Evolutionary conservation across 2,888 invertebrate genomes (phyloP), one percentile per base, ranked within the genome.

Genomic region (Strigamia maritima): DNA sequence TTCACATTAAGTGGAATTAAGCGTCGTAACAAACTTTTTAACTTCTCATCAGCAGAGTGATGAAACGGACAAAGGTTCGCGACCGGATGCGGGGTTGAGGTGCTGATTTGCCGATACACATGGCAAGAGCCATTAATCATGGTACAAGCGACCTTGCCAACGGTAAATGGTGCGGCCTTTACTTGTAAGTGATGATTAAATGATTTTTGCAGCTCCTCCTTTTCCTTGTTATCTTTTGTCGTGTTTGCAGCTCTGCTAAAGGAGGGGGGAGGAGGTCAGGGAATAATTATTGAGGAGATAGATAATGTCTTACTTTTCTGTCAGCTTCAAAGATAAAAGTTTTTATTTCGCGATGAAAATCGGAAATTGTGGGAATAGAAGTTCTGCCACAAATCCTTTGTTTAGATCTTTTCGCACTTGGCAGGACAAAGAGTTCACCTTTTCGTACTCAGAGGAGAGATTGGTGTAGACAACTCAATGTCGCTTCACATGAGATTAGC

Each of bases 161-260:
- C 49, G 49, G 49, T 49, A 49, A 49, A 49, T 49, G 49, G 49
- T n/a, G 49, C 49, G 49, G 49, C 49, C 49, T 49, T 49, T 49
- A 49, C 49, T 49, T 49, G 49, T 49, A 49, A 49, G 49, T 49
- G 49, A 49, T 49, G 49, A 49, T 49, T 49, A 49, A 49, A 49
- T 49, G 49, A 49, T 49, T 49, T 49, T 49, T 49, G 49, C 49
- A 19, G 49, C 49, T 49, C 49, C 49, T 49, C 49, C 49, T 49
- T 49, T 49, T 49, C 49, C 49, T n/a, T 49, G 49, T 49, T 49
- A 49, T 49, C 49, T 49, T 49, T 49, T 49, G 49, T 49, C 49
- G n/a, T n/a, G 49, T 49, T 49, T 49, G 49, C n/a, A 49, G 49
- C 49, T 19, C 49, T n/a, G 49, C 6, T 49, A 19, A 19, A 19